A percentile compares a stretch with the other conserved stretches of the same genome.
These are phyloP conservation scores for Trachythela sp. DNA, from an alignment of 64 coral and sea anemone genomes.

Conservation along the genomic window DNA sequence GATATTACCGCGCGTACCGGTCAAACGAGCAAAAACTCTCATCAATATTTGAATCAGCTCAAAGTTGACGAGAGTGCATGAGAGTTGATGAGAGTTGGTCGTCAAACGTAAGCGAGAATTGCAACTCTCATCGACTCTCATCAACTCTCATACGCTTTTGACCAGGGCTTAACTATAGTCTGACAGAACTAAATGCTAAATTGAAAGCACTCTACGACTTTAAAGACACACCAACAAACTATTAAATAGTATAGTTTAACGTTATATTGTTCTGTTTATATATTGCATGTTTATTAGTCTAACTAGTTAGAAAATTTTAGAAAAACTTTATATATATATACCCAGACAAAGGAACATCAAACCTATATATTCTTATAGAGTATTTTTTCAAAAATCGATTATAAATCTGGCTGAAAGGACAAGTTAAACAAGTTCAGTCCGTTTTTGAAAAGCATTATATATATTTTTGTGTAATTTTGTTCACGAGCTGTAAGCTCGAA, in stretches of 20 bases:
- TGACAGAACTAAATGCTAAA: neutral
- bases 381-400: neutral
- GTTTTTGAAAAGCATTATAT: neutral
- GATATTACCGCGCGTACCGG: too few species aligned
- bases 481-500: neutral
- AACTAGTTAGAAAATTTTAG: neutral
- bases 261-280: neutral
- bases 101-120: too few species aligned
- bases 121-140: too few species aligned
- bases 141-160: too few species aligned
- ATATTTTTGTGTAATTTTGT: neutral
- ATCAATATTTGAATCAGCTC: too few species aligned
- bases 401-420: neutral
- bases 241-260: neutral
- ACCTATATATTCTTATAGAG: neutral
- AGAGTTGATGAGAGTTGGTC: too few species aligned
- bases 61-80: too few species aligned
- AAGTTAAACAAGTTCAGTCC: neutral
- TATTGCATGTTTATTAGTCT: neutral
- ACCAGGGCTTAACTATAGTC: too few species aligned
- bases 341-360: neutral
- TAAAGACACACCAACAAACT: neutral
- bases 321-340: neutral
- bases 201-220: neutral
- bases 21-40: too few species aligned